Conservation (phyloP, 2,113 vertebrate genomes). For the Ceratotherium simum region DNA sequence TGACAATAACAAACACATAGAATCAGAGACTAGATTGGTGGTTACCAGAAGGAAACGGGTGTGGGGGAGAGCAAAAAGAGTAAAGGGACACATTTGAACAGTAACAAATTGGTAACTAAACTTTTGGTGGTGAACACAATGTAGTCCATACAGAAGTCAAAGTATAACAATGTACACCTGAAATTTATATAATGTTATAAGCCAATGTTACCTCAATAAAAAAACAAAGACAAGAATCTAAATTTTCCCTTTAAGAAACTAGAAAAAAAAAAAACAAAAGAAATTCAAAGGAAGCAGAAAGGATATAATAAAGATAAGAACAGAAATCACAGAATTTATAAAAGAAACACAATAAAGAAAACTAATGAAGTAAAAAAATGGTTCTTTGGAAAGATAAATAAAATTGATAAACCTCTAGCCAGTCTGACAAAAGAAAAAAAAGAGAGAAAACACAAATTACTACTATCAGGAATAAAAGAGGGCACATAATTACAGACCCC, state of each 20-base stretch:
- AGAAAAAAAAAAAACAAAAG: not conserved
- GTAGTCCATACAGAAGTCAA: no score
- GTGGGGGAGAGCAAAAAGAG: no score
- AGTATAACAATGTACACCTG: no score
- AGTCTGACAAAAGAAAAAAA: not conserved
- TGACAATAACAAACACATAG: no score
- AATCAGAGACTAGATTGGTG: no score
- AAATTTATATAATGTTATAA: no score
- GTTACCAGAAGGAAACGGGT: no score
- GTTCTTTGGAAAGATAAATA: not conserved
- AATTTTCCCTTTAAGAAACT: not conserved
- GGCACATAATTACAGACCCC: not conserved
- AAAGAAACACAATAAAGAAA: not conserved
- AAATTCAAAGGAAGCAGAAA: not conserved
- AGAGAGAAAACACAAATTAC: not conserved
- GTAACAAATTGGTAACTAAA: no score
- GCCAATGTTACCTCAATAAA: no score
- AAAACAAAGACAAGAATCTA: no score
- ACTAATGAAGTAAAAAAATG: conserved; percentile 22
- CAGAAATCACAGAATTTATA: not conserved
- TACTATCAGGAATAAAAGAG: not conserved
- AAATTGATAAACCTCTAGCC: not conserved
- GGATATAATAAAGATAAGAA: not conserved
- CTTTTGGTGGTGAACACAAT: no score
- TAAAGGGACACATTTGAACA: no score